These are phyloP conservation scores for Eumeta japonica DNA, from an alignment of 1,140 invertebrate species.

Conservation along the genomic window DNA sequence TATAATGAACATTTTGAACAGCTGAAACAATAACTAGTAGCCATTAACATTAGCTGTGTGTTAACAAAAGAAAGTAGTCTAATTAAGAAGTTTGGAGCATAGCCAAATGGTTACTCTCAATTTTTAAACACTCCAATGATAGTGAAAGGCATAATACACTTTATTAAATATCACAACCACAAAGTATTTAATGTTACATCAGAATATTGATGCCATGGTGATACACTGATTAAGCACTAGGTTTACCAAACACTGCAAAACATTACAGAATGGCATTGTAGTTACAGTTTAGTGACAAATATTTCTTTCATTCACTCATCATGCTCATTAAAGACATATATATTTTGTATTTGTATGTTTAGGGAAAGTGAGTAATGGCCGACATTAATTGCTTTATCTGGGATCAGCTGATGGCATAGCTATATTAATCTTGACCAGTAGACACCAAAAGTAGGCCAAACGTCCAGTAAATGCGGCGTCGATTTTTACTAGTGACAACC, in stretches of 20 bases:
- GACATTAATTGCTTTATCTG: no score
- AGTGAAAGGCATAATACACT: constrained; percentile 6
- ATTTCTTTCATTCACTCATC: no score
- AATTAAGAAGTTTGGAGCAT: constrained; percentile 24
- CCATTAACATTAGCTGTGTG: no score
- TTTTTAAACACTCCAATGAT: constrained; percentile 7
- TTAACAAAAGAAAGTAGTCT: constrained; percentile 16
- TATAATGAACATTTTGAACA: constrained; percentile 5
- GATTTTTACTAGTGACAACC: background rate
- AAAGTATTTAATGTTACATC: no score
- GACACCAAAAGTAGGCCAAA: constrained; percentile 50
- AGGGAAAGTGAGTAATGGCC: no score
- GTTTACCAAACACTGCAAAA: no score
- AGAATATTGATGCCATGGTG: no score
- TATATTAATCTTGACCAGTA: constrained; percentile 50
- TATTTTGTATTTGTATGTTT: no score
- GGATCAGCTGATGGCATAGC: constrained; percentile 50
- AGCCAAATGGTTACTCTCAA: constrained; percentile 20
- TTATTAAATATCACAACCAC: constrained; percentile 3
- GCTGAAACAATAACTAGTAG: constrained; percentile 7
- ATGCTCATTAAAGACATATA: no score
- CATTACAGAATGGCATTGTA: no score
- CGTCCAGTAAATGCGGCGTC: constrained; percentile 31
- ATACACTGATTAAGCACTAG: no score
- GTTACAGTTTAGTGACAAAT: no score